A percentile compares a stretch with the other conserved stretches of the same genome.
phyloP scores from a whole-genome alignment of 2,797 vertebrate genomes.

The Mareca strepera region DNA sequence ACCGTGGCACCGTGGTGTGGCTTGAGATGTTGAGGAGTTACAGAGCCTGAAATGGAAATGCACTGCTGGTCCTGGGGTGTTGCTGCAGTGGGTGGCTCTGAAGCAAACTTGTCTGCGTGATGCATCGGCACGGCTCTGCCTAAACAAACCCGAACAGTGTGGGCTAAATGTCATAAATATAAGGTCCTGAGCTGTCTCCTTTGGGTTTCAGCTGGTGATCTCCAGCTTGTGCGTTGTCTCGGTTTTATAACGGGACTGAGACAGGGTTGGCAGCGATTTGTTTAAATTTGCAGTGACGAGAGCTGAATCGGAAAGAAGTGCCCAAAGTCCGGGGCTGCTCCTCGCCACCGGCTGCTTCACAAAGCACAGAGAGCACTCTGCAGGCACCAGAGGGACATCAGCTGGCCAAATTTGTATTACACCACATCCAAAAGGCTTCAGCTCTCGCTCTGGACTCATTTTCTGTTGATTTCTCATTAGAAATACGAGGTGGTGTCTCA shows the following conservation, averaged over 20 bases:
- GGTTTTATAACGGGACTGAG: neutral
- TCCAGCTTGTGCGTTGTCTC: neutral
- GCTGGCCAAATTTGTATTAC: rapidly evolving
- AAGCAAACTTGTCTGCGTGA: neutral
- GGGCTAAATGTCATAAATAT: neutral
- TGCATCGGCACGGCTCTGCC: neutral
- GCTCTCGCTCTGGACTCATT: neutral
- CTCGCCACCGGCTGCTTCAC: neutral
- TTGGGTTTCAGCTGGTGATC: neutral
- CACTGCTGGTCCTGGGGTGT: neutral
- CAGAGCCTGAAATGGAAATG: neutral
- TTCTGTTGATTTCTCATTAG: neutral
- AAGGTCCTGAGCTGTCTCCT: rapidly evolving
- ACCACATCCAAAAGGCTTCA: neutral
- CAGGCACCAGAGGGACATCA: rapidly evolving
- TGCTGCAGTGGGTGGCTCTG: neutral
- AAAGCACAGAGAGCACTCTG: neutral
- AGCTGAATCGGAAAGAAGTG: neutral
- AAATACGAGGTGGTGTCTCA: neutral
- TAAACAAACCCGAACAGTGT: neutral
- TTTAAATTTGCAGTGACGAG: neutral
- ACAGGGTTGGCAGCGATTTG: neutral
- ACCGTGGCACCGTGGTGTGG: rapidly evolving
- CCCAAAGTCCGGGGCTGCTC: neutral
- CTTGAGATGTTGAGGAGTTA: neutral